These are phyloP conservation scores for Nipponacmea schrenckii DNA, from an alignment of 2,888 invertebrate species.

Conservation along the genomic window DNA sequence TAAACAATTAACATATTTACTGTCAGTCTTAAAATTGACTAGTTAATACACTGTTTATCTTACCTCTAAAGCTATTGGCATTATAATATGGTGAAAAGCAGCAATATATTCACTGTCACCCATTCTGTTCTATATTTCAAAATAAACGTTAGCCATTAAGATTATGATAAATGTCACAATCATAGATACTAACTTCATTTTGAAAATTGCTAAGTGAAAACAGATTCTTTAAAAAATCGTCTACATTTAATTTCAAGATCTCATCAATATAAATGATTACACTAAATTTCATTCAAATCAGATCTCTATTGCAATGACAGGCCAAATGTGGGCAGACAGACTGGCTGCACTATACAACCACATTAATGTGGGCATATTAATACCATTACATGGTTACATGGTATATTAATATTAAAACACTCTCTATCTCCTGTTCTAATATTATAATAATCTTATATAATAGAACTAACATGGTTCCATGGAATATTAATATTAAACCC, in stretches of 20 bases:
- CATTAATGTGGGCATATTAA: background rate
- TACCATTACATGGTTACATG: conserved; percentile 66
- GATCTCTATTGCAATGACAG: too few species aligned
- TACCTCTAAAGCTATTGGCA: conserved; percentile 88
- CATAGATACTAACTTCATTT: too few species aligned
- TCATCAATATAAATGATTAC: too few species aligned
- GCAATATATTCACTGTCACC: conserved; percentile 89
- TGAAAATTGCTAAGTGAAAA: too few species aligned
- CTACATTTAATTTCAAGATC: too few species aligned
- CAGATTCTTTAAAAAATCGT: too few species aligned
- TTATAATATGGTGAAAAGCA: conserved; percentile 82
- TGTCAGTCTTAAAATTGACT: too few species aligned
- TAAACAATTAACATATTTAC: too few species aligned
- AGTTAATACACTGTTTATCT: conserved; percentile 7
- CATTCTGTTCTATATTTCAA: conserved; percentile 68
- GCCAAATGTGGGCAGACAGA: too few species aligned
- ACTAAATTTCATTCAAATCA: too few species aligned
- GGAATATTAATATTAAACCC: conserved; percentile 77
- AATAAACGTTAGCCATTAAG: background rate
- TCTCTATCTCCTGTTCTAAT: conserved; percentile 74
- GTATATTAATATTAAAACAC: conserved; percentile 87
- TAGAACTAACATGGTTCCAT: conserved; percentile 40
- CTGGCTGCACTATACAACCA: too few species aligned
- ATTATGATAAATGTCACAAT: background rate
- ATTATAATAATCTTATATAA: conserved; percentile 63